phyloP scores from a whole-genome alignment of 2,797 vertebrate genomes.

The Sebastes cheni region DNA sequence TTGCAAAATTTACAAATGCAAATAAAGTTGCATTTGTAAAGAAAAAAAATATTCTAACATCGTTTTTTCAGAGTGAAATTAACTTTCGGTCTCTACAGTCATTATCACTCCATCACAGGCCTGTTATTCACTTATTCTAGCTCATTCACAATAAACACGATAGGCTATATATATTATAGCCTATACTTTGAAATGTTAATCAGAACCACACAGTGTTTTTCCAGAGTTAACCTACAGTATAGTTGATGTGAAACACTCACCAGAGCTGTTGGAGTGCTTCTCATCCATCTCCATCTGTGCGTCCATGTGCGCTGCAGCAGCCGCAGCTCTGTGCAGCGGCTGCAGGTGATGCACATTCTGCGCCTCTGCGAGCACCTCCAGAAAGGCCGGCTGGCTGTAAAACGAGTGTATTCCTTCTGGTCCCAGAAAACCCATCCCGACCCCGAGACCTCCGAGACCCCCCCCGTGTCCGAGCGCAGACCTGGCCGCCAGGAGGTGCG shows the following conservation, averaged over 20 bases:
- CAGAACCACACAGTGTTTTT: not conserved
- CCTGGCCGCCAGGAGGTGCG: constrained; percentile 89
- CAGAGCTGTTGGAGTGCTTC: constrained; percentile 91
- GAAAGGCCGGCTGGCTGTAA: constrained; percentile 93
- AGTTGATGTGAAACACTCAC: constrained; percentile 69
- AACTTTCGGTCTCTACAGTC: not conserved
- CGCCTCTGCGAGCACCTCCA: constrained; percentile 93
- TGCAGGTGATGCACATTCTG: constrained; percentile 89
- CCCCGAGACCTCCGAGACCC: constrained; percentile 78
- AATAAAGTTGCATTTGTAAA: not conserved
- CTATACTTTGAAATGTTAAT: not conserved
- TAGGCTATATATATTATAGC: not conserved
- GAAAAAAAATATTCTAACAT: not conserved
- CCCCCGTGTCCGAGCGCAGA: constrained; percentile 87
- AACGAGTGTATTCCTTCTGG: constrained; percentile 92
- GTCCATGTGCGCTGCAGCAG: constrained; percentile 79
- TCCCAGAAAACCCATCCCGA: constrained; percentile 91
- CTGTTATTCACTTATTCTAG: not conserved
- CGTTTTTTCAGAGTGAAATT: not conserved
- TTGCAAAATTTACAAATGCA: too few relatives aligned
- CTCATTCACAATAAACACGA: not conserved
- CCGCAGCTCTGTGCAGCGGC: constrained; percentile 83
- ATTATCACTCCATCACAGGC: not conserved
- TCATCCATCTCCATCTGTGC: constrained; percentile 79
- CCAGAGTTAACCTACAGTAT: not conserved